A percentile compares a stretch with the other conserved stretches of the same genome.
Evolutionary conservation across 2,888 invertebrate genomes (phyloP).

Genomic region (Heliconius ismenius): DNA sequence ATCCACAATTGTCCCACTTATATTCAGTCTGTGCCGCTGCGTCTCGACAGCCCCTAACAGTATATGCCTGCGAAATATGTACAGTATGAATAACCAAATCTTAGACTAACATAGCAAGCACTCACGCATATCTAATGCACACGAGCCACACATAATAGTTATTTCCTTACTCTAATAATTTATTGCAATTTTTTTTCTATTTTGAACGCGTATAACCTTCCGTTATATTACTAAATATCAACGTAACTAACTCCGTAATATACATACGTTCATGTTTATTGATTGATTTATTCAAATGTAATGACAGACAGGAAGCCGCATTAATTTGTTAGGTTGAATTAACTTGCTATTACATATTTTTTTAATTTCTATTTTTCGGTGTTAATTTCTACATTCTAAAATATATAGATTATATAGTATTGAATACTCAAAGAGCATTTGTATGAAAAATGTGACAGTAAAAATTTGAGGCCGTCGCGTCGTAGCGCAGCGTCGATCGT

Average conservation of each 20-base stretch:
- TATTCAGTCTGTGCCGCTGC: too few relatives aligned
- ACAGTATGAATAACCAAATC: neutral
- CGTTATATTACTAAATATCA: conserved; percentile 16
- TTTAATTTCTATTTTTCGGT: neutral
- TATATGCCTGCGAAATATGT: neutral
- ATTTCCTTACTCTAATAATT: conserved; percentile 15
- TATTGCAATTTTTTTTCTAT: conserved; percentile 2
- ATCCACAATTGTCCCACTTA: too few relatives aligned
- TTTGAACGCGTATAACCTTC: neutral
- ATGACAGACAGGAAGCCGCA: neutral
- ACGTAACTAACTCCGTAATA: conserved; percentile 21
- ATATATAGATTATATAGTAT: neutral
- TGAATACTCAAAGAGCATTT: too few relatives aligned
- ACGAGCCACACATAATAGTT: conserved; percentile 1
- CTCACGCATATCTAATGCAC: conserved; percentile 7
- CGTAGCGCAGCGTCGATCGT: too few relatives aligned
- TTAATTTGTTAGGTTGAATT: neutral
- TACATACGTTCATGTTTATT: neutral
- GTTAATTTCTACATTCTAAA: neutral
- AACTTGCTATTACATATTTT: neutral
- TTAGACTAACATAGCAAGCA: neutral
- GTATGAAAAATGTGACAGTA: too few relatives aligned
- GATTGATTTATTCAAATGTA: conserved; percentile 15
- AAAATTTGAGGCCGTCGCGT: too few relatives aligned
- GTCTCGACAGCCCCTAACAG: too few relatives aligned